Percentiles rank a stretch among this genome's conserved stretches.
phyloP scores from a whole-genome alignment of 92 coral and sea anemone genomes.

The Paragorgia papillata region DNA sequence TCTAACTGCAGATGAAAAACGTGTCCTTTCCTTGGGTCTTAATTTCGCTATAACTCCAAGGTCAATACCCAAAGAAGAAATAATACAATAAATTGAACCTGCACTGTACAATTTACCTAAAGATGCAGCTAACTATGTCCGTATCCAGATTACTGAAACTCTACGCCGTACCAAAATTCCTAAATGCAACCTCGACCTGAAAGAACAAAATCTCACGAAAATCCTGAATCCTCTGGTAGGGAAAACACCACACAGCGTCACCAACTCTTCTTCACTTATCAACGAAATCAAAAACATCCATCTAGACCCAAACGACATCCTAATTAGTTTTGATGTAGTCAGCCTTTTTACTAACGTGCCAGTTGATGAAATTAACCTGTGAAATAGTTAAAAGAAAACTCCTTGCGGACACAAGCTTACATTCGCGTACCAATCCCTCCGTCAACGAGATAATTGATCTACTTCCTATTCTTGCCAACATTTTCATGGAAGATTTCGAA shows the following conservation, averaged over 20 bases:
- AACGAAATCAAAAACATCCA: slow-evolving; percentile 24
- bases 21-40: background rate
- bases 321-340: slow-evolving; percentile 36
- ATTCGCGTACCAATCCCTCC: slow-evolving; percentile 10
- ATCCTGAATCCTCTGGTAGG: slow-evolving; percentile 44
- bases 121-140: slow-evolving; percentile 4
- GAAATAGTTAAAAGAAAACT: background rate
- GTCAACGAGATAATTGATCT: slow-evolving; percentile 6
- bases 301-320: slow-evolving; percentile 22
- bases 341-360: slow-evolving; percentile 33
- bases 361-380: slow-evolving; percentile 14
- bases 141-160: background rate
- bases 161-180: slow-evolving; percentile 14
- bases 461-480: slow-evolving; percentile 29
- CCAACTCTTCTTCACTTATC: slow-evolving; percentile 19
- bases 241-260: slow-evolving; percentile 30
- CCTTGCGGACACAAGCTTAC: background rate
- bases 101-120: background rate
- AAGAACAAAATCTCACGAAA: slow-evolving; percentile 25
- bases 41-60: background rate
- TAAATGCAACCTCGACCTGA: background rate
- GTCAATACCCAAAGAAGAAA: background rate
- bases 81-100: slow-evolving; percentile 3
- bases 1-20: background rate
- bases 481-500: slow-evolving; percentile 18